Conservation (phyloP, 2,888 invertebrate species). For the Agelastica alni region DNA sequence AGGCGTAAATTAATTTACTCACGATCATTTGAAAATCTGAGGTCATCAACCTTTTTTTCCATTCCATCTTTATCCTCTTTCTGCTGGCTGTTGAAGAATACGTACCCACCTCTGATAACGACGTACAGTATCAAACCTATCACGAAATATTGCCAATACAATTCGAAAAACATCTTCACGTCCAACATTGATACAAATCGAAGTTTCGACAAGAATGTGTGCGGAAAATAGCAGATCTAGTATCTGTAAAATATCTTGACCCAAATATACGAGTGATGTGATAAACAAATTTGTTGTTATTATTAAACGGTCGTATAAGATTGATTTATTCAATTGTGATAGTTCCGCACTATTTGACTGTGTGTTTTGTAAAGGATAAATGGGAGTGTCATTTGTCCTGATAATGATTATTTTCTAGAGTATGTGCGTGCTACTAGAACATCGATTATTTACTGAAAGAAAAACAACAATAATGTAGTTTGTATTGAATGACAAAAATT, state of each 20-base stretch:
- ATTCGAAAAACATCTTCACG: slow-evolving; percentile 43
- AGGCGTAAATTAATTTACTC: slow-evolving; percentile 25
- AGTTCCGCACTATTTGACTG: too few relatives aligned
- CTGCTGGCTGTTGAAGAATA: slow-evolving; percentile 21
- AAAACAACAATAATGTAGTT: not conserved
- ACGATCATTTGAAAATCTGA: slow-evolving; percentile 36
- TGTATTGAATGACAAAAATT: not conserved
- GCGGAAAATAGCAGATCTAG: too few relatives aligned
- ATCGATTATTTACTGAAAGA: slow-evolving; percentile 10
- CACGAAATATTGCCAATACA: slow-evolving; percentile 49
- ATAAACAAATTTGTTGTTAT: too few relatives aligned
- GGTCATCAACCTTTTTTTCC: slow-evolving; percentile 36
- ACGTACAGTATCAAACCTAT: slow-evolving; percentile 40
- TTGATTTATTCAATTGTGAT: too few relatives aligned
- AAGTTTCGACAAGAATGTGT: too few relatives aligned
- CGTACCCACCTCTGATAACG: slow-evolving; percentile 32
- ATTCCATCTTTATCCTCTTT: slow-evolving; percentile 17
- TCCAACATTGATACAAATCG: too few relatives aligned
- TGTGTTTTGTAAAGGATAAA: not conserved
- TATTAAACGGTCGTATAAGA: too few relatives aligned
- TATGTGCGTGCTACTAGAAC: slow-evolving; percentile 15
- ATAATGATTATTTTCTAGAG: slow-evolving; percentile 14
- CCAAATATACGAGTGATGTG: too few relatives aligned
- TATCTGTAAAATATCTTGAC: too few relatives aligned
- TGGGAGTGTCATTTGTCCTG: slow-evolving; percentile 17